Evolutionary conservation across 2,888 invertebrate species (phyloP).

Genomic region (Cosmopolites sordidus): DNA sequence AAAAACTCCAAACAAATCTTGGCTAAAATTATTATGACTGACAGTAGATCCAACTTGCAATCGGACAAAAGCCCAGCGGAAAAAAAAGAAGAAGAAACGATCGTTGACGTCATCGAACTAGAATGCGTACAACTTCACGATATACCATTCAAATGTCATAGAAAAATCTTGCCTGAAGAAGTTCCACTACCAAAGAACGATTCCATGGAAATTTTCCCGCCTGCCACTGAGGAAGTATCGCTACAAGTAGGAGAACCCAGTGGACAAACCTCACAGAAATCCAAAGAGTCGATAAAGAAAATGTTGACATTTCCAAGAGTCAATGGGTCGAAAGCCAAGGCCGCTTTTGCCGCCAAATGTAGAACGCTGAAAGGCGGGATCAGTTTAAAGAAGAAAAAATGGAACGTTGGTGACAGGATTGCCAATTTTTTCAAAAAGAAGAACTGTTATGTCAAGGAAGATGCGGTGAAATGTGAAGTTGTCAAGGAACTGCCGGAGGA

Average conservation of each 20-base stretch:
- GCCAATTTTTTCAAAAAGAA: constrained; percentile 32
- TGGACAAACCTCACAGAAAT: constrained; percentile 11
- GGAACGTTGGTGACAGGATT: constrained; percentile 36
- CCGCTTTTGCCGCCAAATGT: constrained; percentile 28
- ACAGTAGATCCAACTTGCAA: constrained; percentile 25
- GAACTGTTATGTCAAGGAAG: constrained; percentile 4
- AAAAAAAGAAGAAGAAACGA: constrained; percentile 24
- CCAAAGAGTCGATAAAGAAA: constrained; percentile 16
- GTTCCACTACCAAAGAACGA: constrained; percentile 28
- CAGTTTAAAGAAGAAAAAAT: constrained; percentile 35
- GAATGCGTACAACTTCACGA: constrained; percentile 31
- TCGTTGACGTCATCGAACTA: constrained; percentile 24
- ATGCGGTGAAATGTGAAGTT: constrained; percentile 11
- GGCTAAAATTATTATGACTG: constrained; percentile 37
- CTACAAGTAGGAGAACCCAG: constrained; percentile 29
- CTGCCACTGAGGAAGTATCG: constrained; percentile 3
- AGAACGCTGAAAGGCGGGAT: constrained; percentile 31
- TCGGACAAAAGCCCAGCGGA: constrained; percentile 34
- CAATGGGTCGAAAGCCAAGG: constrained; percentile 27
- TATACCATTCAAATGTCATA: constrained; percentile 20
- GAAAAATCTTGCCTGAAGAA: constrained; percentile 23
- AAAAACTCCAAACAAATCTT: constrained; percentile 44
- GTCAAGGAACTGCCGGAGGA: constrained; percentile 17
- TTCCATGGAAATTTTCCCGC: constrained; percentile 21
- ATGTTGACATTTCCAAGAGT: constrained; percentile 35